phyloP scores from a whole-genome alignment of 2,797 vertebrate species.

The Columba guinea region DNA sequence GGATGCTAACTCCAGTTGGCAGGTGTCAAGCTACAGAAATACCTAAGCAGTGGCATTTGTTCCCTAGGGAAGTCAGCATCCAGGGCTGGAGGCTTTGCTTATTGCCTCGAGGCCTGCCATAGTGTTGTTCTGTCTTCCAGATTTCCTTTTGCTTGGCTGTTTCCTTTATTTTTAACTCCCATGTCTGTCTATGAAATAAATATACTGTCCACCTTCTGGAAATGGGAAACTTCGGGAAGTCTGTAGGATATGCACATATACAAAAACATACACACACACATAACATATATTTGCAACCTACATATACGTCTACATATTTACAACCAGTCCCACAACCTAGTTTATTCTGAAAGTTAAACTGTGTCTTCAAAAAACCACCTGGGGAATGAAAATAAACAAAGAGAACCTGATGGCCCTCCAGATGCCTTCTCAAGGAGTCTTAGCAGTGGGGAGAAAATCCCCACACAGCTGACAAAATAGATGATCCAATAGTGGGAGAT shows the following conservation, averaged over 20 bases:
- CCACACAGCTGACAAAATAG: conserved; percentile 34
- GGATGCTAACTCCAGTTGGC: background rate
- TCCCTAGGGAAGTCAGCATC: background rate
- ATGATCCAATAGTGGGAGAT: background rate
- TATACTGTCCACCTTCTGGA: background rate
- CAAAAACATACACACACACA: background rate
- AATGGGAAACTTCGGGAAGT: background rate
- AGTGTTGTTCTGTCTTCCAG: background rate
- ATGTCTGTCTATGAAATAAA: background rate
- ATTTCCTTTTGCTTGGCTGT: background rate
- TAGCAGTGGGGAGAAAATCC: background rate
- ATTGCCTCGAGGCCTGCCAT: background rate
- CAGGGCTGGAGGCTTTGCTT: background rate
- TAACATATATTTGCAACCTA: background rate
- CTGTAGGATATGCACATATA: background rate
- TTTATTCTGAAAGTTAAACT: background rate
- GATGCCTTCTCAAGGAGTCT: background rate
- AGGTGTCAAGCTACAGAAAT: background rate
- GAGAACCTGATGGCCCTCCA: background rate
- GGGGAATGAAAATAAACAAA: background rate
- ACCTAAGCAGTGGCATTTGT: background rate
- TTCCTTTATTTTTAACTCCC: background rate
- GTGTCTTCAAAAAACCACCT: background rate
- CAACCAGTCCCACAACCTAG: background rate
- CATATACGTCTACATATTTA: background rate